phyloP scores from a whole-genome alignment of 1,140 invertebrate genomes.

The Heliothis subflexa region DNA sequence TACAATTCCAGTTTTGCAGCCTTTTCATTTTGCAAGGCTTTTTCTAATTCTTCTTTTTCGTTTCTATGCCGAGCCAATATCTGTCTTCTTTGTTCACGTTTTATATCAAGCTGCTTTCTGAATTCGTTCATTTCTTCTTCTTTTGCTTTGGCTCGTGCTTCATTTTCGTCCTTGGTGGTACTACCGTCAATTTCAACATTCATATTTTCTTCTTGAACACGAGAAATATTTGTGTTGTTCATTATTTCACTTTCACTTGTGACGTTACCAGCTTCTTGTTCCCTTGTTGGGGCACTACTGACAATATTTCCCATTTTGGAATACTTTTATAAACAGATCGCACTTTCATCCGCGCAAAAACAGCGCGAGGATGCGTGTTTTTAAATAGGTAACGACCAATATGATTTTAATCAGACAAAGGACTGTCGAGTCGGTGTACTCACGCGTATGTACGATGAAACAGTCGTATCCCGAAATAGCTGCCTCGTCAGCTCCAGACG shows the following conservation, averaged over 20 bases:
- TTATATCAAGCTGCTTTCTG: conserved; percentile 86
- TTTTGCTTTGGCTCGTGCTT: conserved; percentile 67
- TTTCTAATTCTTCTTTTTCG: conserved; percentile 86
- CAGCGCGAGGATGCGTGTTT: conserved; percentile 60
- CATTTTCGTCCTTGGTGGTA: conserved; percentile 60
- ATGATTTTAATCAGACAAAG: conserved; percentile 83
- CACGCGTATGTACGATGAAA: conserved; percentile 63
- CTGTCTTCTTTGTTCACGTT: conserved; percentile 87
- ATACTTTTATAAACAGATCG: conserved; percentile 80
- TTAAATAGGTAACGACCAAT: conserved; percentile 73
- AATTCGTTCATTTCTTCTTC: conserved; percentile 87
- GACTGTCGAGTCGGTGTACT: conserved; percentile 71
- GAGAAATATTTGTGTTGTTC: conserved; percentile 60
- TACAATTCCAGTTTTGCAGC: conserved; percentile 80
- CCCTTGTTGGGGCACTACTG: conserved; percentile 70
- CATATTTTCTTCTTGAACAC: conserved; percentile 53
- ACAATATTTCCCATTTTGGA: conserved; percentile 82
- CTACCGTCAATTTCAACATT: conserved; percentile 62
- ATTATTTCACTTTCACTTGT: conserved; percentile 74
- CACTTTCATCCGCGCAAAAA: conserved; percentile 58
- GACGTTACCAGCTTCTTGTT: conserved; percentile 55
- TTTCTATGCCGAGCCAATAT: conserved; percentile 87
- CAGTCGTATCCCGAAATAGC: conserved; percentile 77
- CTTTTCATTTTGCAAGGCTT: conserved; percentile 85
- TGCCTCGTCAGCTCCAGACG: conserved; percentile 77